Percentiles rank a stretch among this genome's conserved stretches.
Evolutionary conservation across 2,113 vertebrate species (phyloP).

Genomic region (Labeo rohita): DNA sequence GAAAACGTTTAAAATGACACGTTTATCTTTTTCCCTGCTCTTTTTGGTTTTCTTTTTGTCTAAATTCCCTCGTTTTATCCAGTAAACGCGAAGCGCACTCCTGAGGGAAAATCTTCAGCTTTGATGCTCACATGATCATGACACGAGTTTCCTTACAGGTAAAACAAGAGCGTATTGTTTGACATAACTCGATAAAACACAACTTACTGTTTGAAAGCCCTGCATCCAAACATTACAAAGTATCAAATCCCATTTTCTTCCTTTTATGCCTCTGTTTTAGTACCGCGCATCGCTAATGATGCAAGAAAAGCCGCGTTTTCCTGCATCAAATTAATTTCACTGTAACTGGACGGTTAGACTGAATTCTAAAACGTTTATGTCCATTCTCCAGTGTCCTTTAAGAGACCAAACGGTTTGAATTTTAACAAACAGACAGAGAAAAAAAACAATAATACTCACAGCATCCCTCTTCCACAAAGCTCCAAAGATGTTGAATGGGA

Average conservation of each 20-base stretch:
- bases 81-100: constrained; percentile 13
- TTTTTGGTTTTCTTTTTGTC: not conserved
- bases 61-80: not conserved
- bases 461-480: constrained; percentile 91
- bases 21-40: not conserved
- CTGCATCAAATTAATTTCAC: constrained; percentile 4
- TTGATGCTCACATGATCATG: constrained; percentile 44
- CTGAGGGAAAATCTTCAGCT: constrained; percentile 36
- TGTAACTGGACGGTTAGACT: not conserved
- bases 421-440: not conserved
- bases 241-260: not conserved
- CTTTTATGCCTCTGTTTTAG: not conserved
- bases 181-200: not conserved
- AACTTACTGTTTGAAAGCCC: not conserved
- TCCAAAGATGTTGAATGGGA: constrained; percentile 76
- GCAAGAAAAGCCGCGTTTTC: constrained; percentile 3
- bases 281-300: constrained; percentile 8
- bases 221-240: not conserved
- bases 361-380: not conserved
- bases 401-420: constrained; percentile 47
- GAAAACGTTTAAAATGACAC: not conserved
- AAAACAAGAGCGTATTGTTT: constrained; percentile 16
- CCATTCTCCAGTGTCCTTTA: constrained; percentile 56
- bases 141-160: constrained; percentile 48
- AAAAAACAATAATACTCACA: constrained; percentile 82